These are phyloP conservation scores for Apostichopus californicus DNA, from an alignment of 35 echinoderm and acorn worm species.

Conservation along the genomic window DNA sequence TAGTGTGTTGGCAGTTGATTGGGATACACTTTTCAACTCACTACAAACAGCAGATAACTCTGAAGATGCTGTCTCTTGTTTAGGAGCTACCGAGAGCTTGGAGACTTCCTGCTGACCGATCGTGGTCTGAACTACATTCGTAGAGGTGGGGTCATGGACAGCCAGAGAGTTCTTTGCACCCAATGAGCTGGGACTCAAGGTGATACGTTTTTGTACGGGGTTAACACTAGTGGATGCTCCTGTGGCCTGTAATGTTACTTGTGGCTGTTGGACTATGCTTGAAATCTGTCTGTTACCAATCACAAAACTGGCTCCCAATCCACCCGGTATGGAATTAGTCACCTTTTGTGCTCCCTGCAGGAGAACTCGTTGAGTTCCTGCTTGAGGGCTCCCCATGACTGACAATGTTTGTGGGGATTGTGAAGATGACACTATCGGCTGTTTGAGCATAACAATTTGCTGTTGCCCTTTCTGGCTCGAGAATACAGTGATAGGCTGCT, in stretches of 20 bases:
- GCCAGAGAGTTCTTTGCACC: slow-evolving; percentile 20
- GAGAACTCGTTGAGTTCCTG: slow-evolving; percentile 29
- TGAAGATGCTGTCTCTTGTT: background rate
- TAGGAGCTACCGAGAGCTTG: background rate
- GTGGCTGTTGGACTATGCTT: slow-evolving; percentile 29
- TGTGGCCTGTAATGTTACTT: background rate
- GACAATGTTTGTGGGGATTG: slow-evolving; percentile 22
- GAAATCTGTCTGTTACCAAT: slow-evolving; percentile 51
- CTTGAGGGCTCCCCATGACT: slow-evolving; percentile 30
- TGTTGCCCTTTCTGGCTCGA: slow-evolving; percentile 40
- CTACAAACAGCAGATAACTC: slow-evolving; percentile 25
- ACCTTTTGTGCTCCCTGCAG: slow-evolving; percentile 41
- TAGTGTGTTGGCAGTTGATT: background rate
- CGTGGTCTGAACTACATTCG: background rate
- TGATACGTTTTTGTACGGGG: slow-evolving; percentile 33
- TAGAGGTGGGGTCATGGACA: background rate
- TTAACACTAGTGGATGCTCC: background rate
- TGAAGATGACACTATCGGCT: slow-evolving; percentile 10
- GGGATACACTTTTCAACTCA: slow-evolving; percentile 30
- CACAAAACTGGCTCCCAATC: slow-evolving; percentile 39
- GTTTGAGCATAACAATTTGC: slow-evolving; percentile 45
- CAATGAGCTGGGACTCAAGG: slow-evolving; percentile 39
- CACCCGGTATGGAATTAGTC: slow-evolving; percentile 2
- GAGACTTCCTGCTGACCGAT: background rate
- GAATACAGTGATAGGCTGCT: slow-evolving; percentile 31